phyloP scores from a whole-genome alignment of 2,888 invertebrate species.

The Scaptomyza cyrtandrae region DNA sequence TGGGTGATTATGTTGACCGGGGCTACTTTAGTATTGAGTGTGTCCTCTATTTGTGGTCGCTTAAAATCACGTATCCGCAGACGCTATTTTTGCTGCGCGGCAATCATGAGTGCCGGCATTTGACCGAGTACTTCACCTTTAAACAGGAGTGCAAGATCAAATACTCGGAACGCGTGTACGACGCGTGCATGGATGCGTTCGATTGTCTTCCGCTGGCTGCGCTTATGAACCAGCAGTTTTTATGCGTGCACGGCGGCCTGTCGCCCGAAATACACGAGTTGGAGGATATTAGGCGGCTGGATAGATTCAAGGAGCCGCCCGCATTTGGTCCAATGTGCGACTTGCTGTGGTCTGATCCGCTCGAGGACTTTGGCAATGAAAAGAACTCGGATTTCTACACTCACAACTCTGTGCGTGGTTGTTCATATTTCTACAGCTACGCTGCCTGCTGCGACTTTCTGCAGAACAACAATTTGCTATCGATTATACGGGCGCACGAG shows the following conservation, averaged over 20 bases:
- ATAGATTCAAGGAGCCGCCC: constrained; percentile 99
- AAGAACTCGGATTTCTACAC: constrained; percentile 99
- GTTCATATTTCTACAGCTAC: constrained; percentile 99
- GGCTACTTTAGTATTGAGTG: constrained; percentile 94
- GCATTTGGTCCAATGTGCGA: constrained; percentile 99
- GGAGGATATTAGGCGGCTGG: constrained; percentile 98
- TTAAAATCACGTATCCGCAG: constrained; percentile 98
- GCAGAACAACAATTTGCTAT: constrained; percentile 99
- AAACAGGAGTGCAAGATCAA: constrained; percentile 99
- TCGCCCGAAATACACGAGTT: constrained; percentile 99
- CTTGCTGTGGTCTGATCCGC: constrained; percentile 99
- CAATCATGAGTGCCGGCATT: constrained; percentile 99
- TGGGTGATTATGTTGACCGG: constrained; percentile 99
- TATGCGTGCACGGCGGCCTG: constrained; percentile 99
- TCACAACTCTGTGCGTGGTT: constrained; percentile 99
- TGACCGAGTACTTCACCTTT: constrained; percentile 99
- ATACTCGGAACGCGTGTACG: constrained; percentile 99
- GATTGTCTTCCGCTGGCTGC: constrained; percentile 99
- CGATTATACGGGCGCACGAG: constrained; percentile 99
- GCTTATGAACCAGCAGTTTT: constrained; percentile 99
- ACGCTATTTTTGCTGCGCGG: constrained; percentile 99
- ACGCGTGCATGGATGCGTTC: constrained; percentile 99
- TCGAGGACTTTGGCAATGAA: constrained; percentile 99
- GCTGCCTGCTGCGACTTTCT: constrained; percentile 99
- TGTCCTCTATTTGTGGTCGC: constrained; percentile 99